phyloP scores from a whole-genome alignment of 2,888 invertebrate species.

The Gryllus longicercus region DNA sequence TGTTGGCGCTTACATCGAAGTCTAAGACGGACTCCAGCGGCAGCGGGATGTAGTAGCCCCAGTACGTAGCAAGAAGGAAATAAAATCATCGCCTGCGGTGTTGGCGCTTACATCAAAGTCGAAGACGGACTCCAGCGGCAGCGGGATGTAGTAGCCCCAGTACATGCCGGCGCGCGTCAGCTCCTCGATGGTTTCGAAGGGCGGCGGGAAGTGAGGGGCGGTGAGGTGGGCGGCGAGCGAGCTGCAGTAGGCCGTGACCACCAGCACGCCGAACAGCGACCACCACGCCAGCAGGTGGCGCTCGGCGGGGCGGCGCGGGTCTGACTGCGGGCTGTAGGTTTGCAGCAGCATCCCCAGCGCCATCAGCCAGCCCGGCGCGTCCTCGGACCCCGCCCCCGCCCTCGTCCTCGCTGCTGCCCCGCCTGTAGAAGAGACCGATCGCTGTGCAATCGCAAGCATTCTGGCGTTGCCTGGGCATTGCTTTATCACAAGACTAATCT shows the following conservation, averaged over 20 bases:
- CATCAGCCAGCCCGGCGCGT: background rate
- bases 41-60: no score
- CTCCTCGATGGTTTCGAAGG: background rate
- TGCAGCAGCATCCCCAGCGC: conserved; percentile 1
- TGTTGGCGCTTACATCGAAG: no score
- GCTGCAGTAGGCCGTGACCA: background rate
- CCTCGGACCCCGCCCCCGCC: no score
- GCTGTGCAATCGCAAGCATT: no score
- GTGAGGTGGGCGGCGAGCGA: background rate
- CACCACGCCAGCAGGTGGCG: conserved; percentile 8
- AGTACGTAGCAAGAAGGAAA: no score
- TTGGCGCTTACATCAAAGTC: background rate
- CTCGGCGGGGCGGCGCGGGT: background rate
- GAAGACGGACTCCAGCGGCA: background rate
- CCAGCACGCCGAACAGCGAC: background rate
- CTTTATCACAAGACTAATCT: no score
- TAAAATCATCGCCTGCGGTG: no score
- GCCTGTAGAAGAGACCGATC: no score
- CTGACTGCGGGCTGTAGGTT: background rate
- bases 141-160: background rate
- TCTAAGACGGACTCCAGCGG: no score
- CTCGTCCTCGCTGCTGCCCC: no score
- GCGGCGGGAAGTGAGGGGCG: background rate
- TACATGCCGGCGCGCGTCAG: background rate
- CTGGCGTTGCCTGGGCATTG: no score